phyloP scores from a whole-genome alignment of 2,797 vertebrate genomes.

The Schizopygopsis pylzovi region DNA sequence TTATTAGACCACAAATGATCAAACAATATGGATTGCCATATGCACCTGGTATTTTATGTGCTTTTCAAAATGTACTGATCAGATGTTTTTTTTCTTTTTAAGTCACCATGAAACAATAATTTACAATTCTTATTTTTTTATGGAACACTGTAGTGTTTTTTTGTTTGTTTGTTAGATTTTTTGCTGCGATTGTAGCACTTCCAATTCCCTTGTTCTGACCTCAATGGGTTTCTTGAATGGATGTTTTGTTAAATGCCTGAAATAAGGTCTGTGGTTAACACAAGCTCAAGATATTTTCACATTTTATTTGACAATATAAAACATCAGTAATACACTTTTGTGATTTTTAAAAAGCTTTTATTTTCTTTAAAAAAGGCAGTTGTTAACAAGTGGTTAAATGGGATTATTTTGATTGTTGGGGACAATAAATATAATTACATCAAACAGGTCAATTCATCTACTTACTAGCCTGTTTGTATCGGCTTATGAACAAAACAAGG shows the following conservation, averaged over 20 bases:
- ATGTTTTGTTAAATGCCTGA: background rate
- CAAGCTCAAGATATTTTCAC: background rate
- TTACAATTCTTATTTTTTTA: background rate
- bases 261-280: background rate
- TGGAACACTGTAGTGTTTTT: background rate
- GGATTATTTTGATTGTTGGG: no score
- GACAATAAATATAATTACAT: background rate
- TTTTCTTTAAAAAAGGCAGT: no score
- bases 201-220: background rate
- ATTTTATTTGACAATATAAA: background rate
- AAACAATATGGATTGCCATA: background rate
- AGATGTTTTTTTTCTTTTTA: background rate
- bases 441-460: background rate
- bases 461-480: background rate
- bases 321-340: background rate
- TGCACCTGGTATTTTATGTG: background rate
- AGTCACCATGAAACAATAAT: background rate
- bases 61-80: background rate
- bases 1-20: constrained; percentile 3
- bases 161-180: no score
- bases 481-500: background rate
- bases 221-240: background rate
- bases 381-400: no score
- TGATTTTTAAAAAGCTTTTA: background rate
- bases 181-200: background rate